A percentile compares a stretch with the other conserved stretches of the same genome.
Evolutionary conservation across 1,140 invertebrate species (phyloP).

Genomic region (Maniola jurtina): DNA sequence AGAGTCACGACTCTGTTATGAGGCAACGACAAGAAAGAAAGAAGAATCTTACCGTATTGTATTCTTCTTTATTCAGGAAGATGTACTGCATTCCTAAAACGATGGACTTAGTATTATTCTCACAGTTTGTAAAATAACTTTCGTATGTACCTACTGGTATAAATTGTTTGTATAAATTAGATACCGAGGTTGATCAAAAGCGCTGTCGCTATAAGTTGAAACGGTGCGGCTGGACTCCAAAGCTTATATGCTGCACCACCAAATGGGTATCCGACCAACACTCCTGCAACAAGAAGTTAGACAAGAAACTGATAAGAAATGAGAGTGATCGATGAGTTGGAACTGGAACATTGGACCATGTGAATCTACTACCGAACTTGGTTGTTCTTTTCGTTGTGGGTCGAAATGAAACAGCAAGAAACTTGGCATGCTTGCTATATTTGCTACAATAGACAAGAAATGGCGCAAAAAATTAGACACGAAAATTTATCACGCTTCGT

Average conservation of each 20-base stretch:
- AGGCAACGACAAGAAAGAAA: neutral
- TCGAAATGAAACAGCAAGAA: no score
- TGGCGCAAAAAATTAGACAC: no score
- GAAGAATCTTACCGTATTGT: constrained; percentile 44
- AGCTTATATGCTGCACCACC: constrained; percentile 87
- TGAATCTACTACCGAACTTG: no score
- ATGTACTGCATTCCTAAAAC: constrained; percentile 47
- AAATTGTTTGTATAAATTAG: neutral
- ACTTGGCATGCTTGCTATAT: no score
- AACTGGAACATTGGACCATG: no score
- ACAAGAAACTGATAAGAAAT: neutral
- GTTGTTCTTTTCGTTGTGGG: no score
- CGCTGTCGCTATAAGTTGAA: constrained; percentile 82
- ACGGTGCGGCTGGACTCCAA: constrained; percentile 85
- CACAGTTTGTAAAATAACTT: neutral
- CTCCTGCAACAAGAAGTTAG: constrained; percentile 77
- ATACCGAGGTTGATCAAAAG: constrained; percentile 80
- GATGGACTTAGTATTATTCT: neutral
- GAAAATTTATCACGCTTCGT: no score
- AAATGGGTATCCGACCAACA: constrained; percentile 88
- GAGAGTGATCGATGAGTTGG: no score
- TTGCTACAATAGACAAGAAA: no score
- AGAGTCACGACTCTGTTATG: no score
- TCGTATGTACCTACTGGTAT: no score
- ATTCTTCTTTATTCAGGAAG: constrained; percentile 48